Evolutionary conservation across 1,140 invertebrate genomes (phyloP).

Genomic region (Caerostris darwini): DNA sequence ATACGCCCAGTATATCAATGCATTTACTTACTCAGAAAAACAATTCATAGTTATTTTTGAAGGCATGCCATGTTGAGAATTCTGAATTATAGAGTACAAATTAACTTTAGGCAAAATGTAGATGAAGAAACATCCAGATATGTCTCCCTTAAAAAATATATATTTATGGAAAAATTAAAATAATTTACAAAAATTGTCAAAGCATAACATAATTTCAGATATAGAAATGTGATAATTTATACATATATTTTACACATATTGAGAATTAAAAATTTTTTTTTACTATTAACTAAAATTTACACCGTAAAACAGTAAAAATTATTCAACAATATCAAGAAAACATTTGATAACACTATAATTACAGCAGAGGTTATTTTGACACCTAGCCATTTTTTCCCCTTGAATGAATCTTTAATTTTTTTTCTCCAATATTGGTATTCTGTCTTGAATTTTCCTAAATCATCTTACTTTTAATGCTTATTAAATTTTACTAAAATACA

Average conservation of each 20-base stretch:
- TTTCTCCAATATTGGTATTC: too few relatives aligned
- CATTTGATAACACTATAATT: too few relatives aligned
- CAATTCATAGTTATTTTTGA: slow-evolving; percentile 70
- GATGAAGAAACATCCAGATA: slow-evolving; percentile 46
- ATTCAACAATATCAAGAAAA: too few relatives aligned
- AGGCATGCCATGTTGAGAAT: slow-evolving; percentile 43
- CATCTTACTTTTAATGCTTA: too few relatives aligned
- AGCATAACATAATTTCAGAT: background rate
- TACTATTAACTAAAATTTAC: too few relatives aligned
- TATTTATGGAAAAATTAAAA: background rate
- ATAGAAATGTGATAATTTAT: background rate
- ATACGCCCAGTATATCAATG: background rate
- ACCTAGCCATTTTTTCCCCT: too few relatives aligned
- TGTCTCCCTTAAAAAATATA: slow-evolving; percentile 14
- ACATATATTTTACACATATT: background rate
- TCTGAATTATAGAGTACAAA: slow-evolving; percentile 41
- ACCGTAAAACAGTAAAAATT: too few relatives aligned
- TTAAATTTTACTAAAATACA: too few relatives aligned
- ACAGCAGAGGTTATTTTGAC: too few relatives aligned
- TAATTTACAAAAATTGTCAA: background rate
- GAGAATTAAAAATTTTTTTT: background rate
- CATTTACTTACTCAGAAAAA: slow-evolving; percentile 52
- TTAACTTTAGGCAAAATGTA: slow-evolving; percentile 55
- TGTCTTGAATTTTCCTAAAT: too few relatives aligned
- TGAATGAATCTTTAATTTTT: too few relatives aligned